These are phyloP conservation scores for Daktulosphaira vitifoliae DNA, from an alignment of 1,140 invertebrate species.

Conservation along the genomic window DNA sequence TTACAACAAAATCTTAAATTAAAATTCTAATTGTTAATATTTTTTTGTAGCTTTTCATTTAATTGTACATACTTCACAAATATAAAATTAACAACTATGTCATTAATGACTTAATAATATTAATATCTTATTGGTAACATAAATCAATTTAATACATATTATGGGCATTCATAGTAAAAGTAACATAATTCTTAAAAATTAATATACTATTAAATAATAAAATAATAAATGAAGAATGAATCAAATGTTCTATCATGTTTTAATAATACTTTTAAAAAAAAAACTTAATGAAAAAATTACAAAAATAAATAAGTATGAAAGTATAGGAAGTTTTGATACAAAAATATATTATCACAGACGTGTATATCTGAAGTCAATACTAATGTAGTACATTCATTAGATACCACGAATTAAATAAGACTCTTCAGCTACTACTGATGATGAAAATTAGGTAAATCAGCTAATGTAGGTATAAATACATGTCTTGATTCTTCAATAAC, in stretches of 20 bases:
- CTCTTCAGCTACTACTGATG: background rate
- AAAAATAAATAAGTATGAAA: constrained; percentile 33
- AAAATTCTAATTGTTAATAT: too few species aligned
- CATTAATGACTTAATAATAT: background rate
- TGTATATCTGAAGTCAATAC: background rate
- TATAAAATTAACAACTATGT: background rate
- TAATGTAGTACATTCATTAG: background rate
- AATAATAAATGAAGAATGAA: too few species aligned
- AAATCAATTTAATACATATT: constrained; percentile 6
- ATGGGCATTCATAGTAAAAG: background rate
- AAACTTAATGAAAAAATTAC: background rate
- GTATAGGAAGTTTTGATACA: constrained; percentile 31
- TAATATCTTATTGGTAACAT: constrained; percentile 24
- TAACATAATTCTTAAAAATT: constrained; percentile 11
- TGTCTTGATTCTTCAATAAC: constrained; percentile 62
- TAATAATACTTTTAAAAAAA: constrained; percentile 11
- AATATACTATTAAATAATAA: background rate
- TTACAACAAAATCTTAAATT: too few species aligned
- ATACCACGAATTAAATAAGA: background rate
- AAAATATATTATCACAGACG: constrained; percentile 20
- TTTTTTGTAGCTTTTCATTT: too few species aligned
- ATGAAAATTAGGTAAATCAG: constrained; percentile 13
- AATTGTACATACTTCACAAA: too few species aligned
- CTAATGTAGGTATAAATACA: constrained; percentile 54
- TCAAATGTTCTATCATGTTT: background rate